Evolutionary conservation across 2,888 invertebrate species (phyloP), one percentile per base, ranked within the genome.

Genomic region (Cephus pygmeus): DNA sequence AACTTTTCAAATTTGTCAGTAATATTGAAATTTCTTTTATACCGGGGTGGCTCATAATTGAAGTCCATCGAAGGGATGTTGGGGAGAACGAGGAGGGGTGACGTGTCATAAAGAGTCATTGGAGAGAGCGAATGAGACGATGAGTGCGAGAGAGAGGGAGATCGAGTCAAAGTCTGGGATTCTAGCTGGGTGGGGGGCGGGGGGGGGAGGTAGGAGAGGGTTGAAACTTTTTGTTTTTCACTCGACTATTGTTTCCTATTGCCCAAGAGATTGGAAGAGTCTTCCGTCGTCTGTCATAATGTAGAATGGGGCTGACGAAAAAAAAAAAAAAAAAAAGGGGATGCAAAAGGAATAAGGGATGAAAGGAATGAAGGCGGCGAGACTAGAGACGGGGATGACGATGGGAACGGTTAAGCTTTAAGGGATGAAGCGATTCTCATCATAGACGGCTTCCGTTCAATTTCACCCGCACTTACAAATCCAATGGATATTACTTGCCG

Each of bases 1-100:
- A 91, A 91, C 90, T 91, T 91, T 91, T 91, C 90, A 89, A 90
- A 90, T 90, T 90, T 90, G 89, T 90, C 90, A 89, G 90, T 89
- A 90, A 91, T 91, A 91, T 90, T 91, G 91, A 91, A 91, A 91
- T 91, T 91, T 90, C 90, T 91, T 90, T 90, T 88, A 90, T 89
- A 85, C 88, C 81, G 81, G 78, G 83, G 86, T 35, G 88, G 88
- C 88, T 90, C 89, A 88, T 91, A 90, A 90, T 90, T 90, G 90
- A 90, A 90, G 88, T 90, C 90, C 89, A 90, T 90, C 89, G 86
- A 83, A 84, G 84, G 84, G 85, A 85, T 81, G 85, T 83, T 80
- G 85, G 83, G 83, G 75, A 68, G 78, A 80, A 76, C 83, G 79
- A 79, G 78, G 75, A 80, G 81, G 82, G 82, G 77, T 81, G 79